Evolutionary conservation across 1,140 invertebrate species (phyloP).

Genomic region (Philopotamus ludificatus): DNA sequence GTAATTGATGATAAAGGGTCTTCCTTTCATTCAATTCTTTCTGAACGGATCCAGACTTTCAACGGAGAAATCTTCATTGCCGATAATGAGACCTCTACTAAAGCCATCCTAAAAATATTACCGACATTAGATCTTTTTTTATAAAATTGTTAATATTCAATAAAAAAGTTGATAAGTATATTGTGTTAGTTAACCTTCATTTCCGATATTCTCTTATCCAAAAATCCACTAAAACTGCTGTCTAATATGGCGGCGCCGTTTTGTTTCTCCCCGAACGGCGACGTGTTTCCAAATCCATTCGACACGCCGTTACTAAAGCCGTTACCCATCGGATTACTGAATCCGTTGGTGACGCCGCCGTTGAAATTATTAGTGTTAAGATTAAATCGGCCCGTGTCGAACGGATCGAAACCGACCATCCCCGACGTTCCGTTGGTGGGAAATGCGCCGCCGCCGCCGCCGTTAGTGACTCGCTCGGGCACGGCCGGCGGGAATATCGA

Average conservation of each 20-base stretch:
- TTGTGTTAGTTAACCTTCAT: constrained; percentile 66
- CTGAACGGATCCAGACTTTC: constrained; percentile 77
- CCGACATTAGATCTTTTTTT: background rate
- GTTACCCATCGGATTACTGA: constrained; percentile 49
- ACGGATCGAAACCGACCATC: constrained; percentile 60
- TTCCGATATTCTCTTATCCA: constrained; percentile 77
- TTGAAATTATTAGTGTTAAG: constrained; percentile 14
- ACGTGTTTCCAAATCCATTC: constrained; percentile 47
- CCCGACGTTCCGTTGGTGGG: constrained; percentile 47
- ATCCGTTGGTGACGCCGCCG: constrained; percentile 44
- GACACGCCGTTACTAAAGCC: constrained; percentile 41
- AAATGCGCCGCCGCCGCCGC: constrained; percentile 44
- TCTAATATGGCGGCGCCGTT: constrained; percentile 47
- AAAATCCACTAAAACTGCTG: constrained; percentile 63
- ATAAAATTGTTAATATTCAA: too few species aligned
- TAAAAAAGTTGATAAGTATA: too few species aligned
- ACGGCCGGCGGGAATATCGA: constrained; percentile 44
- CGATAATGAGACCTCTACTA: constrained; percentile 76
- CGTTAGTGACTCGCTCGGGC: too few species aligned
- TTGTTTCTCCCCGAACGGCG: constrained; percentile 51
- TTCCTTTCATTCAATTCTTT: constrained; percentile 51
- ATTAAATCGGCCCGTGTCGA: constrained; percentile 78
- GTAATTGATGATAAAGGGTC: constrained; percentile 38
- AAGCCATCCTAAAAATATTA: constrained; percentile 72
- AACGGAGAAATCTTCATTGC: constrained; percentile 79